Conservation (phyloP, 1,140 invertebrate genomes). For the Drosophila pandora region DNA sequence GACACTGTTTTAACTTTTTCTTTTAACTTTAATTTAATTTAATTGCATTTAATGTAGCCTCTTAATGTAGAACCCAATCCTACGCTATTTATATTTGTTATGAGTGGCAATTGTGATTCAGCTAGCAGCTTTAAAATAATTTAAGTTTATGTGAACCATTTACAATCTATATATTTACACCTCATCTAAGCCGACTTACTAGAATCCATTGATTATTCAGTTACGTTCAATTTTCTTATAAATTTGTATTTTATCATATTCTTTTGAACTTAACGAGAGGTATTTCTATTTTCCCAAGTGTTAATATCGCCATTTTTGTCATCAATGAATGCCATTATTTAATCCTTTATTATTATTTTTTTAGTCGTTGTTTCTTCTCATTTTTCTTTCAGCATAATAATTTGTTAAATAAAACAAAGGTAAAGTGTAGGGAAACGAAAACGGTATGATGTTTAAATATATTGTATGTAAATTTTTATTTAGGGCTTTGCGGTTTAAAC, state of each 20-base stretch:
- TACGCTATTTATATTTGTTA: constrained; percentile 21
- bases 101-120: constrained; percentile 50
- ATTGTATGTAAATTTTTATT: constrained; percentile 76
- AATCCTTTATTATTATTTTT: constrained; percentile 39
- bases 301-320: constrained; percentile 65
- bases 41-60: constrained; percentile 67
- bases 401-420: constrained; percentile 39
- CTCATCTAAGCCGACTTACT: neutral
- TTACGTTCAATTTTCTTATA: constrained; percentile 49
- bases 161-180: constrained; percentile 11
- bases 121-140: constrained; percentile 45
- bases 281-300: constrained; percentile 84
- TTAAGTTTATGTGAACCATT: constrained; percentile 37
- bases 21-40: constrained; percentile 23
- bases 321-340: constrained; percentile 29
- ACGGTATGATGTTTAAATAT: constrained; percentile 38
- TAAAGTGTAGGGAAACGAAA: constrained; percentile 17
- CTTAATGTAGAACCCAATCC: constrained; percentile 39
- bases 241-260: constrained; percentile 65
- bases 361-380: constrained; percentile 55
- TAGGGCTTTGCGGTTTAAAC: constrained; percentile 72
- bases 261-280: constrained; percentile 84
- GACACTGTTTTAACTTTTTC: constrained; percentile 4
- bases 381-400: constrained; percentile 39
- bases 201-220: constrained; percentile 25